Base-by-base conservation (phyloP, 1,140 invertebrate genomes). In the Drosophila cardini region DNA sequence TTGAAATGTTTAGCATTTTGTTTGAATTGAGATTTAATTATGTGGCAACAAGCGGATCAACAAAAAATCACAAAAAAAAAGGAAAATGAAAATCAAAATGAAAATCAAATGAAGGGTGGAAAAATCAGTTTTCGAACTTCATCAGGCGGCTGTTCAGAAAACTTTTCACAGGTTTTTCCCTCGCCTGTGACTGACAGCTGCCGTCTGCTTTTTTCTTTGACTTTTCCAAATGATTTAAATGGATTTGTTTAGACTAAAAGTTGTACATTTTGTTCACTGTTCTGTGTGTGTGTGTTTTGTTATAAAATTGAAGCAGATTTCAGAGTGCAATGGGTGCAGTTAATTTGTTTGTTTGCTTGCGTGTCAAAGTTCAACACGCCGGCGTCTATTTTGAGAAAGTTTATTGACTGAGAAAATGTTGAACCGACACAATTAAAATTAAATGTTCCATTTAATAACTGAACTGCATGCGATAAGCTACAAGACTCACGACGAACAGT, bases 1-100 rank as follows among this genome's bases (percentile, higher is more conserved):
- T 78, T 72, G 69, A 86, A 84, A 75, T 89, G 84, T 87, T 89
- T 87, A 89, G 65, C 72, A 79, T 83, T 83, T 82, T 87, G 83
- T 87, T 87, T 87, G 79, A 89, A 85, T 90, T 89, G 60, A 76
- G 71, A 90, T 90, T 87, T 89, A 89, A 89, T 89, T 89, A 89
- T 90, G 84, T 90, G 84, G 80, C 80, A 90, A 80, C 80, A 89
- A 80, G 57, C 62, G 38, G 30, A 62, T 56, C 72, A 80, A 75
- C 57, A 69, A 53, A 42, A 34, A 3, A 45, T 15, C 2, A 26
- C 4, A 26, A 26, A 21, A 1, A 7, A 7, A 43, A 15, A n/a
- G 3, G 21, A 10, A 50, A 18, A 52, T 45, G n/a, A n/a, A n/a
- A 1, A 7, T 15, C 9, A 7, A 43, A 15, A n/a, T n/a, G 21